Evolutionary conservation across 2,113 vertebrate genomes (phyloP).

Genomic region (Odontophorus gujanensis): DNA sequence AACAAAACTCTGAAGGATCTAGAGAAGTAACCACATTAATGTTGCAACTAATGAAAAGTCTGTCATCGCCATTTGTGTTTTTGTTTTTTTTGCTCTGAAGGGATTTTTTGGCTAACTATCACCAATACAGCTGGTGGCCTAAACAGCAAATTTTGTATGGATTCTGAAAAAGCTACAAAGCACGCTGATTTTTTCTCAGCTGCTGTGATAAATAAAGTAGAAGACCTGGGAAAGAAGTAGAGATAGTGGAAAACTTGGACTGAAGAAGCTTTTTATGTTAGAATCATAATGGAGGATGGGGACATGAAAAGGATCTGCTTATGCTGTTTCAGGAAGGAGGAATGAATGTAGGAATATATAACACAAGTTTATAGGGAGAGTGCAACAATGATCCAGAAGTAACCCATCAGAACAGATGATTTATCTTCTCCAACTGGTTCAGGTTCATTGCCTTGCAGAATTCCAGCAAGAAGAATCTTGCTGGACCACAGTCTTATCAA

Average conservation of each 20-base stretch:
- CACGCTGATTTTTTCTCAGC: neutral
- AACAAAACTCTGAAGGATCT: neutral
- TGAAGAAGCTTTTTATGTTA: neutral
- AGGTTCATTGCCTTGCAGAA: neutral
- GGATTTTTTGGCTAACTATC: neutral
- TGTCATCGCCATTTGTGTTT: neutral
- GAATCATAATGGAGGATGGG: fast-evolving
- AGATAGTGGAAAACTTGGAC: neutral
- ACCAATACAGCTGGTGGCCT: neutral
- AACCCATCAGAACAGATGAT: neutral
- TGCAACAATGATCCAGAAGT: neutral
- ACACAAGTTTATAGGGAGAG: neutral
- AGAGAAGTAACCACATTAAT: neutral
- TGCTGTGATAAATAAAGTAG: neutral
- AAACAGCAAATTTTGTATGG: neutral
- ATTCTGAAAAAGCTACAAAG: neutral
- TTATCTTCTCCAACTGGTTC: neutral
- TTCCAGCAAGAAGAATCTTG: neutral
- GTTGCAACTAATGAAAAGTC: neutral
- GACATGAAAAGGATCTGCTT: neutral
- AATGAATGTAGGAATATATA: neutral
- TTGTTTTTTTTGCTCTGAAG: neutral
- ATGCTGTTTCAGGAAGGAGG: neutral
- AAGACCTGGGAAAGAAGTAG: neutral
- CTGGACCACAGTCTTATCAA: neutral